These are phyloP conservation scores for Sesamia inferens DNA, from an alignment of 2,888 invertebrate genomes.

Conservation along the genomic window DNA sequence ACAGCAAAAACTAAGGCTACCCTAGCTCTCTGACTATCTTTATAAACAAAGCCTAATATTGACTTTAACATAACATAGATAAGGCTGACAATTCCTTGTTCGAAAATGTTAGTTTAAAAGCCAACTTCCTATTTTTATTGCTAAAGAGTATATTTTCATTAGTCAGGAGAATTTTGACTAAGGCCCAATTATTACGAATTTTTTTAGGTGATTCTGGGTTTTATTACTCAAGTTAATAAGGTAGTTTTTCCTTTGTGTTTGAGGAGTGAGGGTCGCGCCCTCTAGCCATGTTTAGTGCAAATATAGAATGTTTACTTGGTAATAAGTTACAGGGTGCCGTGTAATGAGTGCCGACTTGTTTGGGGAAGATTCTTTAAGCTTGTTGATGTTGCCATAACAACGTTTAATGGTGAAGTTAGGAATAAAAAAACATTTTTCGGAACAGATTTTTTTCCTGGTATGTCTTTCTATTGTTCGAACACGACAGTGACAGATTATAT, in stretches of 20 bases:
- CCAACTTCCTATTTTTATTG: constrained; percentile 27
- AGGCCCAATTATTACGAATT: constrained; percentile 26
- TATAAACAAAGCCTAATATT: neutral
- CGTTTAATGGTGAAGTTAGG: constrained; percentile 24
- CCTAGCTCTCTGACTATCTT: constrained; percentile 21
- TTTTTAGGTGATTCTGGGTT: neutral
- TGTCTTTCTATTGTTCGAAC: neutral
- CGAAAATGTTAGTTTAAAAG: neutral
- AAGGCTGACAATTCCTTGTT: constrained; percentile 14
- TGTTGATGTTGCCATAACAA: constrained; percentile 38
- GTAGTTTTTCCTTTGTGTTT: constrained; percentile 15
- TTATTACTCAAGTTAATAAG: neutral
- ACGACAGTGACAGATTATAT: no score
- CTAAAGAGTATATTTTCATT: constrained; percentile 28
- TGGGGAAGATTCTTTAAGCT: constrained; percentile 54
- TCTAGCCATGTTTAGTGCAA: constrained; percentile 53
- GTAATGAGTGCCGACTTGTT: constrained; percentile 52
- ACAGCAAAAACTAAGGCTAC: constrained; percentile 48
- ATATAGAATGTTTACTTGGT: constrained; percentile 58
- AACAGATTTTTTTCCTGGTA: neutral
- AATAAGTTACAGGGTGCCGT: constrained; percentile 59
- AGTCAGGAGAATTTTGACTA: constrained; percentile 9
- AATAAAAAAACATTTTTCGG: neutral
- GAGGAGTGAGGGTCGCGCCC: constrained; percentile 44
- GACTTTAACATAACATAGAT: rapidly evolving